phyloP scores from a whole-genome alignment of 2,888 invertebrate species.

The Stenotaenia linearis region DNA sequence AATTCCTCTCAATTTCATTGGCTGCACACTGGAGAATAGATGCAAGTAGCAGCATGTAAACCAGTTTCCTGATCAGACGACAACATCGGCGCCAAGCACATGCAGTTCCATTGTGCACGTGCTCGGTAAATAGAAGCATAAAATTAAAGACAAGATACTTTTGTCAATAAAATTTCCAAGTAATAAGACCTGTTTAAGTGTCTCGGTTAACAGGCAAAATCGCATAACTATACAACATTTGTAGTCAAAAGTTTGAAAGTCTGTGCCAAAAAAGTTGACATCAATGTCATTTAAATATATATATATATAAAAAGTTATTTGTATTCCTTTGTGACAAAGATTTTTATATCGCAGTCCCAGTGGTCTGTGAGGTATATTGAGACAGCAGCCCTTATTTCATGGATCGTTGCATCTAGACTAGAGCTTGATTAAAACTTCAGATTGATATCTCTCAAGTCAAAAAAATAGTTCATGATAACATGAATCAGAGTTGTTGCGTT shows the following conservation, averaged over 20 bases:
- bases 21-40: neutral
- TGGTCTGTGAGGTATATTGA: neutral
- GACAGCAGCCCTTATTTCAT: neutral
- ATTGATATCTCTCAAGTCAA: neutral
- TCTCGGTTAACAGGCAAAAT: no score
- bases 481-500: no score
- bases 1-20: constrained; percentile 4
- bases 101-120: neutral
- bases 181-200: no score
- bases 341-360: neutral
- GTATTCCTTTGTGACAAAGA: neutral
- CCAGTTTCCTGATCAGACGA: neutral
- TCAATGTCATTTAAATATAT: no score
- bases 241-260: no score
- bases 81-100: neutral
- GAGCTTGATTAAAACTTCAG: constrained; percentile 4
- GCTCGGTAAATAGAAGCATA: neutral
- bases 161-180: neutral
- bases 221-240: no score
- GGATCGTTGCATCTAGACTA: neutral
- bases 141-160: neutral
- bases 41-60: neutral
- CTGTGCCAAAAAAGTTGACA: no score
- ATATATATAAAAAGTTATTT: no score
- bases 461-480: no score